phyloP scores from a whole-genome alignment of 2,888 invertebrate species.

The Pharmacophagus antenor region DNA sequence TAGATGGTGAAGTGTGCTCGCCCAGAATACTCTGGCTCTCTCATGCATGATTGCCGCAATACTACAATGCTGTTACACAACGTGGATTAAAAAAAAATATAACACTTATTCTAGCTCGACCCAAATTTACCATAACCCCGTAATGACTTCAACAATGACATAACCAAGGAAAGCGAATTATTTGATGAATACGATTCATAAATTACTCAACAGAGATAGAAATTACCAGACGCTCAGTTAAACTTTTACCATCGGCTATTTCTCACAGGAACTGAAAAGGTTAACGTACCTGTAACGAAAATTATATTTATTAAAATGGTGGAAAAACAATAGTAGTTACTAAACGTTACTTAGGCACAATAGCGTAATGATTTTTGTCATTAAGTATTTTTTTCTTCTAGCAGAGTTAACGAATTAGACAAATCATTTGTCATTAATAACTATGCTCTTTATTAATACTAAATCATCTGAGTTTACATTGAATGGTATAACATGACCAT shows the following conservation, averaged over 20 bases:
- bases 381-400: too few species aligned
- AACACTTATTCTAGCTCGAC: neutral
- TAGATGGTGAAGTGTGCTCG: too few species aligned
- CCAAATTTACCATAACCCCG: neutral
- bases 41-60: too few species aligned
- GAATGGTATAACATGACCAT: neutral
- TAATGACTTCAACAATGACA: slow-evolving; percentile 9
- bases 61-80: too few species aligned
- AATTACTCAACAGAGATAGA: slow-evolving; percentile 15
- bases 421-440: neutral
- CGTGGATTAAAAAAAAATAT: too few species aligned
- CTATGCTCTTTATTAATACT: neutral
- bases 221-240: slow-evolving; percentile 13
- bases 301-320: neutral
- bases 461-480: too few species aligned
- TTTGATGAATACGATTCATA: slow-evolving; percentile 11
- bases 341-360: neutral
- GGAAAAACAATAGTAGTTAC: neutral
- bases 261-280: slow-evolving; percentile 13
- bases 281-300: slow-evolving; percentile 38
- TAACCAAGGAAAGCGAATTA: slow-evolving; percentile 17
- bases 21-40: too few species aligned
- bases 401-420: too few species aligned
- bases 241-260: slow-evolving; percentile 10
- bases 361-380: too few species aligned